A percentile compares a stretch with the other conserved stretches of the same genome.
These are phyloP conservation scores for Dioctria rufipes DNA, from an alignment of 2,888 invertebrate species.

Conservation along the genomic window DNA sequence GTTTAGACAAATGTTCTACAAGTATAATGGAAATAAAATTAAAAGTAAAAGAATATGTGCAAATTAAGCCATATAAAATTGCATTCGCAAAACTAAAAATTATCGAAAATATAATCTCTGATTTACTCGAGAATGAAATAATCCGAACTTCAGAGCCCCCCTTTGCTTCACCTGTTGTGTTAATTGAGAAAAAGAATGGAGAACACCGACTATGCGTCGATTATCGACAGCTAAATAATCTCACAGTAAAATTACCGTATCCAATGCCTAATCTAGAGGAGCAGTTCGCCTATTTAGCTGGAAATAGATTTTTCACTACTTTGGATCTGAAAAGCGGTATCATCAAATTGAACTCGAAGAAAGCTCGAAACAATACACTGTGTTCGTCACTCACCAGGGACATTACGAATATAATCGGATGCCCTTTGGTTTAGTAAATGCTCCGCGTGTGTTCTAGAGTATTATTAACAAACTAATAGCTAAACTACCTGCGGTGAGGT, in stretches of 20 bases:
- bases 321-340: too few relatives aligned
- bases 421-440: constrained; percentile 48
- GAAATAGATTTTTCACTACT: too few relatives aligned
- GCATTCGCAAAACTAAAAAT: not conserved
- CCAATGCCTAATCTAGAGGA: constrained; percentile 60
- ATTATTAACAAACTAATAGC: not conserved
- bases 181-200: constrained; percentile 59
- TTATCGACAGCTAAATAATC: constrained; percentile 17
- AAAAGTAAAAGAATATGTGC: too few relatives aligned
- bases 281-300: constrained; percentile 43
- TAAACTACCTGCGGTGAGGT: constrained; percentile 1
- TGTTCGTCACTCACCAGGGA: not conserved
- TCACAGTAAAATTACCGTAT: constrained; percentile 53
- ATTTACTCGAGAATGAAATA: not conserved
- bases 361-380: too few relatives aligned
- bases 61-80: too few relatives aligned
- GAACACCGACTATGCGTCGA: constrained; percentile 57
- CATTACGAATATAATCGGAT: constrained; percentile 39
- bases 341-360: too few relatives aligned
- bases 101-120: not conserved
- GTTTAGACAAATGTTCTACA: not conserved
- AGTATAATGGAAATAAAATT: not conserved
- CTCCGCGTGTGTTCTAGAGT: constrained; percentile 36
- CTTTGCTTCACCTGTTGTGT: constrained; percentile 59
- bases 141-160: not conserved